phyloP scores from a whole-genome alignment of 1,140 invertebrate species.

The Orchesella cincta region DNA sequence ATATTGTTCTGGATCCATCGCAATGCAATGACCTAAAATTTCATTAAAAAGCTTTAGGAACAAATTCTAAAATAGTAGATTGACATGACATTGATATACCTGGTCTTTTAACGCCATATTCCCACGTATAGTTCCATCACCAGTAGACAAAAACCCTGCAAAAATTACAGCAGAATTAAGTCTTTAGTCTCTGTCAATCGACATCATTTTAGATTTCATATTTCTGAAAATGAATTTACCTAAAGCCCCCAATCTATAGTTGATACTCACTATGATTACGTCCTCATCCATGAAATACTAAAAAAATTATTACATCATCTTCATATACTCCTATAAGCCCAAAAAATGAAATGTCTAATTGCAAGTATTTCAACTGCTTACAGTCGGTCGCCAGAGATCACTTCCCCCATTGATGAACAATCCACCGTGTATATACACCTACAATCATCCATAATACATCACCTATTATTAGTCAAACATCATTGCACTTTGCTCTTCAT shows the following conservation, averaged over 20 bases:
- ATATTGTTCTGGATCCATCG: conserved; percentile 36
- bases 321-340: no score
- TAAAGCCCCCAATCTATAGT: conserved; percentile 33
- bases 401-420: conserved; percentile 40
- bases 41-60: not conserved
- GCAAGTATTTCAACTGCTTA: no score
- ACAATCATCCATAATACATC: not conserved
- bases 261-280: conserved; percentile 63
- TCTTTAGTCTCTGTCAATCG: no score
- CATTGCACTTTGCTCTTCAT: not conserved
- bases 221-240: not conserved
- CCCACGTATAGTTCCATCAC: conserved; percentile 35
- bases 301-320: no score
- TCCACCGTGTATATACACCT: conserved; percentile 15
- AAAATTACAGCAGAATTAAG: no score
- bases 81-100: not conserved
- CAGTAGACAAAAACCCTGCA: not conserved
- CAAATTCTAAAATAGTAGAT: not conserved
- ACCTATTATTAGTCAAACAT: not conserved
- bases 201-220: no score
- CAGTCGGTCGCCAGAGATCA: conserved; percentile 55
- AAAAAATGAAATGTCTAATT: no score
- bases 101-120: conserved; percentile 42
- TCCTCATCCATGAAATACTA: conserved; percentile 66
- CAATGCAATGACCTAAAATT: conserved; percentile 11